A percentile compares a stretch with the other conserved stretches of the same genome.
These are phyloP conservation scores for Lampris megalopsis DNA, from an alignment of 2,113 vertebrate species.

Conservation along the genomic window DNA sequence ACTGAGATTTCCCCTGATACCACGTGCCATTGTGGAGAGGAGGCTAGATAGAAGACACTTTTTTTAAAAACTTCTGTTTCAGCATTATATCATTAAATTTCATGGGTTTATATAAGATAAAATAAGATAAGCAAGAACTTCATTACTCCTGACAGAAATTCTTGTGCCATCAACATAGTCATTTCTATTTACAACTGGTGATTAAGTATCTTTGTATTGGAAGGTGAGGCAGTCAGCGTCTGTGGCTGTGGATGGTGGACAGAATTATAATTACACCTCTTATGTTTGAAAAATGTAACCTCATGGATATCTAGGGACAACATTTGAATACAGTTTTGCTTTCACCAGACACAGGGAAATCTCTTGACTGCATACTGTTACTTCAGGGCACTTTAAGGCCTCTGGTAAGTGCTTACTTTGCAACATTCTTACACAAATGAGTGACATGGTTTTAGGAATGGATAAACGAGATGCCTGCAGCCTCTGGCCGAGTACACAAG, in stretches of 20 bases:
- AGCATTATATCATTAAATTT: neutral
- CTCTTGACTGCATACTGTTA: constrained; percentile 22
- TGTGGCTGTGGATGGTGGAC: neutral
- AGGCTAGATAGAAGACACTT: constrained; percentile 22
- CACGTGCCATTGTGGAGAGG: neutral
- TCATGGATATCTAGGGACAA: constrained; percentile 3
- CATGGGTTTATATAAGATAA: no score
- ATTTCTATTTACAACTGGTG: neutral
- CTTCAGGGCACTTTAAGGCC: constrained; percentile 23
- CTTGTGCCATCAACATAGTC: no score
- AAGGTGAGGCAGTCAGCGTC: neutral
- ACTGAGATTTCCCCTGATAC: constrained; percentile 53
- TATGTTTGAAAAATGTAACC: neutral
- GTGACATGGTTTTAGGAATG: constrained; percentile 47
- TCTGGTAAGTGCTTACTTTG: constrained; percentile 48
- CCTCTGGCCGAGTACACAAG: constrained; percentile 65
- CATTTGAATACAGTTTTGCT: constrained; percentile 27
- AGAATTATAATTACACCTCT: neutral
- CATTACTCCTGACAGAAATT: no score
- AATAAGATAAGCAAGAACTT: no score
- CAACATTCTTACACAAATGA: constrained; percentile 41
- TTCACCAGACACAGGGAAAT: constrained; percentile 23
- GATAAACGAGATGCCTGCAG: constrained; percentile 54
- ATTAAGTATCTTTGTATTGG: neutral
- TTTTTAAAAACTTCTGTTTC: neutral